Percentiles rank a stretch among this genome's conserved stretches.
Conservation (phyloP, 2,113 vertebrate species). For the Monopterus albus region DNA sequence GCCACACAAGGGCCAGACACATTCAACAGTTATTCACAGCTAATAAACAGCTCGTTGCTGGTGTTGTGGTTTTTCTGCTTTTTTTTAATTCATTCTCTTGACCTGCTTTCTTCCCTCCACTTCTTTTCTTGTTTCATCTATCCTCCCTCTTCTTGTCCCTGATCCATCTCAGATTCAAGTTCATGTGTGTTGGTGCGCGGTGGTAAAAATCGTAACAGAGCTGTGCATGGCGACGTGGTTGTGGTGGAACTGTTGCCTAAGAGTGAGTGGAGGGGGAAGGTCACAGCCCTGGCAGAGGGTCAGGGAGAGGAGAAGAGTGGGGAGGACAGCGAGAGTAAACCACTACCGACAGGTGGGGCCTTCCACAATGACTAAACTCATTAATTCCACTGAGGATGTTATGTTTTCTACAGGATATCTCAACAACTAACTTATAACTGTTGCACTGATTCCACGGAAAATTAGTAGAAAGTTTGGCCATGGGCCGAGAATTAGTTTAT, state of each 20-base stretch:
- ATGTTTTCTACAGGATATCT: too few relatives aligned
- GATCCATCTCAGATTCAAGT: slow-evolving; percentile 78
- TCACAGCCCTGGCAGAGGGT: slow-evolving; percentile 85
- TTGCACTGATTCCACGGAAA: too few relatives aligned
- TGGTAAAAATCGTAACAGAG: slow-evolving; percentile 89
- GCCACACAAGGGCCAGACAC: too few relatives aligned
- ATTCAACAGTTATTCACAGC: neutral
- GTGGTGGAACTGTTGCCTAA: slow-evolving; percentile 88
- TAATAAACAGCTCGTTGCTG: neutral
- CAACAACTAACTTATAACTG: too few relatives aligned
- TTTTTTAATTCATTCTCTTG: too few relatives aligned
- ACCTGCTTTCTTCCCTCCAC: too few relatives aligned
- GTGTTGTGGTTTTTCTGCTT: neutral
- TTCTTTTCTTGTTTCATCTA: too few relatives aligned
- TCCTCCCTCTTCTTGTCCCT: neutral
- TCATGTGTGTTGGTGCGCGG: slow-evolving; percentile 88
- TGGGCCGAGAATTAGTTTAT: too few relatives aligned
- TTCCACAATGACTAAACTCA: too few relatives aligned
- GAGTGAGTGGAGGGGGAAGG: slow-evolving; percentile 90
- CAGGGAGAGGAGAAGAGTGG: slow-evolving; percentile 84
- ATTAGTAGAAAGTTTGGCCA: too few relatives aligned
- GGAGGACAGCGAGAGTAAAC: slow-evolving; percentile 82
- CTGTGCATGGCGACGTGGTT: slow-evolving; percentile 90
- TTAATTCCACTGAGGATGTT: too few relatives aligned
- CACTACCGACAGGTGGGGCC: slow-evolving; percentile 90